Base-by-base conservation (phyloP, 2,113 vertebrate species). In the Mohoua ochrocephala region DNA sequence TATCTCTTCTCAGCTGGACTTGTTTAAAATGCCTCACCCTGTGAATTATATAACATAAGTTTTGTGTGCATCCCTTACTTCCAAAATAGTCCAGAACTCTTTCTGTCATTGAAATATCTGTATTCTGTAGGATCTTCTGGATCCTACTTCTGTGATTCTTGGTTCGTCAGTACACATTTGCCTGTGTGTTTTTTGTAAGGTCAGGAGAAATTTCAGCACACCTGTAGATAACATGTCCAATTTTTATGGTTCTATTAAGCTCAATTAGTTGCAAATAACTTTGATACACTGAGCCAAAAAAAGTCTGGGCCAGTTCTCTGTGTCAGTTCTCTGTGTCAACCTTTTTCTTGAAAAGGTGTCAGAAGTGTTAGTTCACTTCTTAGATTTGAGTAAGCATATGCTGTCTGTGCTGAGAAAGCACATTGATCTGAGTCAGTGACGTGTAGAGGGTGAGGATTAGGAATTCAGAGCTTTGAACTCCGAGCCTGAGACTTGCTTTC, bases 181-280 rank as follows among this genome's bases (percentile, higher is more conserved):
- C 18, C 49, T 9, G 3, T 10, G 1, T 54, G 15, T 24, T 20
- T 69, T 44, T 74, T 61, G 4, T 35, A 35, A 47, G 7, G 6
- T 47, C 35, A 59, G 41, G 24, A 70, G 41, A 54, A 60, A 12
- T 18, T 49, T 89, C 71, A 68, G 15, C 33, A 47, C 7, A 71
- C 10, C 12, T 14, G 2, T 28, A 54, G 17, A 20, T 52, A 44
- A 64, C 0, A 0, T 12, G 15, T 24, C 18, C 17, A 63, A 5
- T 24, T 37, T 28, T 14, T 69, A 56, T 8, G 28, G 7, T 57
- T 59, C 37, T 49, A 2, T 68, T 88, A 64, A 52, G 22, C 10
- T 3, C 9, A 22, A 68, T n/a, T 60, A 13, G 11, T 35, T 61
- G 39, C 16, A 44, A 75, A n/a, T 13, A 57, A 33, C 10, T 80